Evolutionary conservation across 1,140 invertebrate genomes (phyloP).

Genomic region (Mya arenaria): DNA sequence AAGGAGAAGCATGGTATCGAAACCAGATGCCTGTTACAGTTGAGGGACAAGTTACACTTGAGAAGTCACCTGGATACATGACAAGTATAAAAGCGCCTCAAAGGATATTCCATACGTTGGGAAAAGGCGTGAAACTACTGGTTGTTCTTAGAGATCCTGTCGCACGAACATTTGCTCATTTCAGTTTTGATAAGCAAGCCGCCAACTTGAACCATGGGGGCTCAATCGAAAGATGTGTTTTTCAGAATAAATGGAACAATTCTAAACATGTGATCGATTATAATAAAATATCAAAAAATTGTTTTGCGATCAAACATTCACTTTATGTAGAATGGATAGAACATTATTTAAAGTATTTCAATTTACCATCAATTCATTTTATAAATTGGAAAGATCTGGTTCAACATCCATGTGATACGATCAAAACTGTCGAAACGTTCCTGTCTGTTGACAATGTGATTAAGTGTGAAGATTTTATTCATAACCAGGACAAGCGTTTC

Average conservation of each 20-base stretch:
- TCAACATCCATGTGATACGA: background rate
- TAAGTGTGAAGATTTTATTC: slow-evolving; percentile 9
- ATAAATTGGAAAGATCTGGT: slow-evolving; percentile 1
- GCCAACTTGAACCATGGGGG: background rate
- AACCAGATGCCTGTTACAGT: slow-evolving; percentile 14
- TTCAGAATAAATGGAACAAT: slow-evolving; percentile 31
- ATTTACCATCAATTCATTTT: slow-evolving; percentile 6
- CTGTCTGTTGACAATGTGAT: background rate
- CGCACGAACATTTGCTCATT: slow-evolving; percentile 24
- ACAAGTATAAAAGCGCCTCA: background rate
- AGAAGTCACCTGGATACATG: slow-evolving; percentile 53
- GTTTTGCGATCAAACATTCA: slow-evolving; percentile 34
- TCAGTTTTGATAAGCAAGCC: slow-evolving; percentile 14
- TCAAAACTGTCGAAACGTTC: slow-evolving; percentile 1
- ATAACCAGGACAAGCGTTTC: background rate
- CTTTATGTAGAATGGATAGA: slow-evolving; percentile 3
- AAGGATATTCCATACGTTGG: slow-evolving; percentile 27
- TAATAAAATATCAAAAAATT: slow-evolving; percentile 10
- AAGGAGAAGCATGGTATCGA: slow-evolving; percentile 24
- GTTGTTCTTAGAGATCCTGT: slow-evolving; percentile 44
- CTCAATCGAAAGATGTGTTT: too few species aligned
- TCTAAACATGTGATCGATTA: background rate
- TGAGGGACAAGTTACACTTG: slow-evolving; percentile 40
- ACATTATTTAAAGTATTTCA: slow-evolving; percentile 34
- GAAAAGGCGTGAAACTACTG: slow-evolving; percentile 42